Conservation (phyloP, 2,888 invertebrate species). For the Amblyjoppa fuscipennis region DNA sequence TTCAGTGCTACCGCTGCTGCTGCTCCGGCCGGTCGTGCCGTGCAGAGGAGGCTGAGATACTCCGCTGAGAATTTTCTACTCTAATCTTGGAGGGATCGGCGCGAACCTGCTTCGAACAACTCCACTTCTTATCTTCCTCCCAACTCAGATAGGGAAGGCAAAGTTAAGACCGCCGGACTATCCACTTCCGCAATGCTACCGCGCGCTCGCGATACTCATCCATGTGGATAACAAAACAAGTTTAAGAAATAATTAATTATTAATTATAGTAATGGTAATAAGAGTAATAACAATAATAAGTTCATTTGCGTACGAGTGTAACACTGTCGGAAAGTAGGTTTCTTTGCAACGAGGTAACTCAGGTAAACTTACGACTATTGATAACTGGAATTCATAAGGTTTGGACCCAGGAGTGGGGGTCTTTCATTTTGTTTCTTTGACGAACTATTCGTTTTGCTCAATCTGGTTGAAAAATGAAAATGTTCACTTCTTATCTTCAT, state of each 20-base stretch:
- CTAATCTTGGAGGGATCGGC: background rate
- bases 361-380: background rate
- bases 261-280: background rate
- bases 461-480: background rate
- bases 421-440: too few species aligned
- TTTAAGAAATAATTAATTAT: background rate
- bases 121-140: conserved; percentile 4
- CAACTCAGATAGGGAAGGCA: background rate
- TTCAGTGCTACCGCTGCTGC: background rate
- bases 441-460: too few species aligned
- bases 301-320: background rate
- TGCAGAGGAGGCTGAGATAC: background rate
- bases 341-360: background rate
- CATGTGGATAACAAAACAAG: background rate
- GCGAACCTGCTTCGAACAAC: background rate
- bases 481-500: too few species aligned
- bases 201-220: background rate
- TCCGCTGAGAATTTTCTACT: background rate
- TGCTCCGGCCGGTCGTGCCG: background rate
- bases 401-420: too few species aligned
- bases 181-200: conserved; percentile 8
- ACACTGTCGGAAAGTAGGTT: background rate
- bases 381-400: background rate
- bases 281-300: background rate
- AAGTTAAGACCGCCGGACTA: background rate